phyloP scores from a whole-genome alignment of 1,140 invertebrate genomes.

The Lepidurus apus region DNA sequence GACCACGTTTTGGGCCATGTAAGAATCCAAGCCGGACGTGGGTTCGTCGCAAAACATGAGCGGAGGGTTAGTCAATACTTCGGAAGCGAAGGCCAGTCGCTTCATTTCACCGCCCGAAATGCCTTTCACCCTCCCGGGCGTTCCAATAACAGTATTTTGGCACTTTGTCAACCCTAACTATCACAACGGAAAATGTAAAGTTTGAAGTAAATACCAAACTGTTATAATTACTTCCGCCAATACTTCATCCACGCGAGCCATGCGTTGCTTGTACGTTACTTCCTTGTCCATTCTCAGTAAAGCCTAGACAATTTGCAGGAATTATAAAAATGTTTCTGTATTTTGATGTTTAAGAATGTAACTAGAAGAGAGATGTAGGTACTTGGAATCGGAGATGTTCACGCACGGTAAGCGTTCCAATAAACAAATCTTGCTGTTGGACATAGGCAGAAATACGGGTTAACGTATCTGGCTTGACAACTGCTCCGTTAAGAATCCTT shows the following conservation, averaged over 20 bases:
- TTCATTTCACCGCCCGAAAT: conserved; percentile 95
- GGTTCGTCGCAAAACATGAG: conserved; percentile 97
- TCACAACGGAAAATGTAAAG: neutral
- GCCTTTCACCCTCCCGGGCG: conserved; percentile 77
- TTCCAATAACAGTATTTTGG: conserved; percentile 79
- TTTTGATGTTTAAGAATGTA: too few species aligned
- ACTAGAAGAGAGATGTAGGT: neutral
- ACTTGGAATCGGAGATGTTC: conserved; percentile 91
- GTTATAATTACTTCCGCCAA: conserved; percentile 66
- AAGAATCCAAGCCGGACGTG: conserved; percentile 90
- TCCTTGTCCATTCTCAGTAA: conserved; percentile 83
- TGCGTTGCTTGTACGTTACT: conserved; percentile 66
- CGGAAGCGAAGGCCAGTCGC: conserved; percentile 89
- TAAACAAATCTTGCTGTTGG: conserved; percentile 85
- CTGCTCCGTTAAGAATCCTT: conserved; percentile 38
- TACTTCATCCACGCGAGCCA: conserved; percentile 80
- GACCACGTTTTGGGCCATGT: conserved; percentile 85
- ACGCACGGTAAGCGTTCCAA: conserved; percentile 81
- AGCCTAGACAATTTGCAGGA: conserved; percentile 54
- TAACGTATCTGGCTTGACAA: conserved; percentile 52
- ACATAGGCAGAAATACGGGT: conserved; percentile 84
- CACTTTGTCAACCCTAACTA: conserved; percentile 80
- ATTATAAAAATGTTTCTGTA: conserved; percentile 28
- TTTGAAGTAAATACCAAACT: too few species aligned
- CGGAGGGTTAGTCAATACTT: conserved; percentile 88